These are phyloP conservation scores for Heterohyrax brucei DNA, from an alignment of 2,797 vertebrate genomes.

Conservation along the genomic window DNA sequence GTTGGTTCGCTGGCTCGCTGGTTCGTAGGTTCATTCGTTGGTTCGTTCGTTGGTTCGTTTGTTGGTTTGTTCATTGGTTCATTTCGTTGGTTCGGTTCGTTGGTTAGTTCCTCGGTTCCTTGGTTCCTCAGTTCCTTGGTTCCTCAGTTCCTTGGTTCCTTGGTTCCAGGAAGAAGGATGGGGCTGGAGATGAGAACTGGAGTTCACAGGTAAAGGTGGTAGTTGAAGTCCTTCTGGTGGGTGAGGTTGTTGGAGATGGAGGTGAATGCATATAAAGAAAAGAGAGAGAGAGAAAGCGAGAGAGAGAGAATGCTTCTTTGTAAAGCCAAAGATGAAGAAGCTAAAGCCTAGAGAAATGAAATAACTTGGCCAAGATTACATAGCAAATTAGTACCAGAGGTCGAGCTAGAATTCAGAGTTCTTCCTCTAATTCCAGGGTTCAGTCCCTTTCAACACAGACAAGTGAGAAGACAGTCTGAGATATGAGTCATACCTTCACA, in stretches of 20 bases:
- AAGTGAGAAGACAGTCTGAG: not conserved
- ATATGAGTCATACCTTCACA: not conserved
- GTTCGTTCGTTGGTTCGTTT: no score
- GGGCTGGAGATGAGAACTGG: not conserved
- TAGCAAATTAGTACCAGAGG: not conserved
- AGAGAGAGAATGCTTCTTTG: not conserved
- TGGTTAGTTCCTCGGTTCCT: not conserved
- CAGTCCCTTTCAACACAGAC: not conserved
- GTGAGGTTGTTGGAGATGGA: not conserved
- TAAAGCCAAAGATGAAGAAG: not conserved
- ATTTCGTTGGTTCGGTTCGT: no score
- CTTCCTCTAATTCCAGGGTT: not conserved
- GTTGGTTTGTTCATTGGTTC: not conserved
- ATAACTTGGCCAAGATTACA: not conserved
- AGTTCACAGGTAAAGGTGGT: not conserved
- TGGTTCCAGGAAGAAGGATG: not conserved
- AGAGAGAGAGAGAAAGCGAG: not conserved
- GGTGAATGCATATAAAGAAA: not conserved
- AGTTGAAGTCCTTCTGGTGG: not conserved
- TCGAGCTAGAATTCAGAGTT: not conserved
- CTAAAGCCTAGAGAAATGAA: no score
- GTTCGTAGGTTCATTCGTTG: no score
- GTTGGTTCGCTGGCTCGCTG: no score
- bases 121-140: no score
- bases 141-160: no score